These are phyloP conservation scores for Diogma glabrata DNA, from an alignment of 2,888 invertebrate species.

Conservation along the genomic window DNA sequence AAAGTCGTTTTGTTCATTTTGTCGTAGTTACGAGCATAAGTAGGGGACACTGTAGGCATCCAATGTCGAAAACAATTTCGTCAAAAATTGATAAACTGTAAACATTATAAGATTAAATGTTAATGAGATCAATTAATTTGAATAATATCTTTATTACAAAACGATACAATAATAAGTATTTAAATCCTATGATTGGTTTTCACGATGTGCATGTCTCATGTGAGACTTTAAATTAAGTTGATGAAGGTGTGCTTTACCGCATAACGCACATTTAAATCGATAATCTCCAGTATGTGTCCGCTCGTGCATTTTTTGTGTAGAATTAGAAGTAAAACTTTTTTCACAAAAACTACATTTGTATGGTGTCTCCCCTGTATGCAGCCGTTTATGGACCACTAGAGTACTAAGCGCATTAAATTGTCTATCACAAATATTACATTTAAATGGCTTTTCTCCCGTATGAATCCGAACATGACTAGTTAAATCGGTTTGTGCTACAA, in stretches of 20 bases:
- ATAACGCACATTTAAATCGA: neutral
- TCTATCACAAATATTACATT: neutral
- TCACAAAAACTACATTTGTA: slow-evolving; percentile 1
- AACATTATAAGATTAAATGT: no score
- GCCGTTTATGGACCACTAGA: neutral
- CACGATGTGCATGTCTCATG: neutral
- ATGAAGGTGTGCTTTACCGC: neutral
- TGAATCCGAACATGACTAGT: neutral
- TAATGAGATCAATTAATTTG: no score
- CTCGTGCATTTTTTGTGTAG: neutral
- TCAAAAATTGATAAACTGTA: no score
- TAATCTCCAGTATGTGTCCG: neutral
- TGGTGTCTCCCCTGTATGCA: slow-evolving; percentile 2
- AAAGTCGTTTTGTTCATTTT: no score
- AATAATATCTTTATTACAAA: no score
- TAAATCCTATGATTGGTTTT: no score
- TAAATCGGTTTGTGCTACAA: neutral
- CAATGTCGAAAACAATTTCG: no score
- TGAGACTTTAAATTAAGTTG: neutral
- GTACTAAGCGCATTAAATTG: neutral
- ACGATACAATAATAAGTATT: no score
- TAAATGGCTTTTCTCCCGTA: slow-evolving; percentile 4
- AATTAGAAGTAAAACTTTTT: neutral
- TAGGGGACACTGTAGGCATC: no score
- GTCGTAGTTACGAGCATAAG: no score